Percentiles rank a stretch among this genome's conserved stretches.
phyloP scores from a whole-genome alignment of 1,140 invertebrate genomes.

The Notospermus geniculatus region DNA sequence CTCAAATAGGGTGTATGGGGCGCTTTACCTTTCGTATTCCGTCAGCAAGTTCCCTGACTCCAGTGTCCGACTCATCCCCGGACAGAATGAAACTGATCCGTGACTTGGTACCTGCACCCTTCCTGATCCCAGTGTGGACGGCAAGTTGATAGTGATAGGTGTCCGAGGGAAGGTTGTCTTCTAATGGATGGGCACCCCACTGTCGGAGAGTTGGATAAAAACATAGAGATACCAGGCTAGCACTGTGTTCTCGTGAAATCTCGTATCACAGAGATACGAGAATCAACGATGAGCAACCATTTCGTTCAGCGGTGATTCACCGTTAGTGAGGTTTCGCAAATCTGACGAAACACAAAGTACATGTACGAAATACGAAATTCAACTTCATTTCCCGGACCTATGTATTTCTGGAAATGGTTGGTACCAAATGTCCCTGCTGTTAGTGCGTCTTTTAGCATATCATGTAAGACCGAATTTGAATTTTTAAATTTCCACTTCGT shows the following conservation, averaged over 20 bases:
- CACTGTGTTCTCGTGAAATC: neutral
- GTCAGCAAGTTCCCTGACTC: conserved; percentile 46
- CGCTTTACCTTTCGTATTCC: conserved; percentile 46
- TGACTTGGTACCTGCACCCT: conserved; percentile 47
- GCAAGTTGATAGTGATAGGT: conserved; percentile 53
- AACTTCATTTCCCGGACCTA: too few relatives aligned
- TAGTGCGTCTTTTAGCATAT: too few relatives aligned
- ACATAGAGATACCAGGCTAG: neutral
- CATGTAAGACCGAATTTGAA: too few relatives aligned
- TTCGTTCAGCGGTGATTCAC: too few relatives aligned
- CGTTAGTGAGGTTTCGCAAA: too few relatives aligned
- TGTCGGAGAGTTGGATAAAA: conserved; percentile 15
- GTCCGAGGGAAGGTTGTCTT: conserved; percentile 55
- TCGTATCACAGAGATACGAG: too few relatives aligned
- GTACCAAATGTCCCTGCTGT: too few relatives aligned
- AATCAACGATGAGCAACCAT: too few relatives aligned
- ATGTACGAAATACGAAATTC: too few relatives aligned
- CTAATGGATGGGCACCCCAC: conserved; percentile 53
- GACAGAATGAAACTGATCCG: conserved; percentile 51
- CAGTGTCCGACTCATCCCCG: conserved; percentile 50
- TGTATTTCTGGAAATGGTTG: too few relatives aligned
- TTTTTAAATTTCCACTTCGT: too few relatives aligned
- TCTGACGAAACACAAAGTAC: too few relatives aligned
- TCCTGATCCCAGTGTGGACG: conserved; percentile 49
- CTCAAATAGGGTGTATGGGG: neutral